These are phyloP conservation scores for Smutsia gigantea DNA, from an alignment of 2,797 vertebrate species.

Conservation along the genomic window DNA sequence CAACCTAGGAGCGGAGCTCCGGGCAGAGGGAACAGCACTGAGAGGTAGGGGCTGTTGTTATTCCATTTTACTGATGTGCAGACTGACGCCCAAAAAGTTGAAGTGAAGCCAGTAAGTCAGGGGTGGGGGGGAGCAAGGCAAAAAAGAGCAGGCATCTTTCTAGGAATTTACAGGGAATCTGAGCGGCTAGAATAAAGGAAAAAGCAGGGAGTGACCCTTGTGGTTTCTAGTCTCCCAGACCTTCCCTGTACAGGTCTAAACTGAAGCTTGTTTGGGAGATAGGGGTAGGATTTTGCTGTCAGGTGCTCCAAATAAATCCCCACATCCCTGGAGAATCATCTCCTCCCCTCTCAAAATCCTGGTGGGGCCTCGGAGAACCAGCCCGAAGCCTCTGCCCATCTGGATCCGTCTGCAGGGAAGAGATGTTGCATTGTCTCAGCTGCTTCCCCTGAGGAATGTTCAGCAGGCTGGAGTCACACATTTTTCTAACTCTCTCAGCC, in stretches of 20 bases:
- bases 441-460: neutral
- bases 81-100: neutral
- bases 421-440: neutral
- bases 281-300: neutral
- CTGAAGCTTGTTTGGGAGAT: neutral
- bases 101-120: neutral
- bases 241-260: neutral
- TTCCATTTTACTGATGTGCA: neutral
- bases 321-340: too few relatives aligned
- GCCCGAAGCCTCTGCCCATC: neutral
- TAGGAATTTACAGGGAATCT: neutral
- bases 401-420: neutral
- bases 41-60: neutral
- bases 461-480: neutral
- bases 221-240: neutral
- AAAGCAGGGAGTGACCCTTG: neutral
- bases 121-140: neutral
- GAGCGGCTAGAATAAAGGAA: neutral
- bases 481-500: neutral
- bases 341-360: neutral
- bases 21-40: neutral
- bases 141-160: neutral
- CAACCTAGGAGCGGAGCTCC: neutral
- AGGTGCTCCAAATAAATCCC: neutral
- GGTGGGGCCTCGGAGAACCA: neutral